phyloP scores from a whole-genome alignment of 2,797 vertebrate genomes.

The Miichthys miiuy region DNA sequence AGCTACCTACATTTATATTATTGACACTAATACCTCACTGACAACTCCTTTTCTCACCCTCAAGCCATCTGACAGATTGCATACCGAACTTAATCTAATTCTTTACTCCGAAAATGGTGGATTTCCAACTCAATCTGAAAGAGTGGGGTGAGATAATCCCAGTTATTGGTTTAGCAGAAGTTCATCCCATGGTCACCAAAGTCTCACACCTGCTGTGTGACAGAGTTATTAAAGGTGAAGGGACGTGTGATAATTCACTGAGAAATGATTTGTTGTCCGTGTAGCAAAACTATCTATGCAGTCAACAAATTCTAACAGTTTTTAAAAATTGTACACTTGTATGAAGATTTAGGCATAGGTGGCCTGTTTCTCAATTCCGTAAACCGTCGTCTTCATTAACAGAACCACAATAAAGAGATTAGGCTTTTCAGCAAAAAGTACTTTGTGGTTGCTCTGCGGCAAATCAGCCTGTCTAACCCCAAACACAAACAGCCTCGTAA shows the following conservation, averaged over 20 bases:
- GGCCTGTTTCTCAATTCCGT: neutral
- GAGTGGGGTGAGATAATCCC: constrained; percentile 75
- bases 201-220: constrained; percentile 67
- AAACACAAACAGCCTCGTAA: constrained; percentile 57
- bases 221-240: neutral
- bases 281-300: neutral
- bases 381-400: neutral
- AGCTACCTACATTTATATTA: neutral
- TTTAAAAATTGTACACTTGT: neutral
- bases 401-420: constrained; percentile 2
- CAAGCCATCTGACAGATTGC: constrained; percentile 62
- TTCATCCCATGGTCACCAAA: constrained; percentile 62
- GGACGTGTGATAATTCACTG: neutral
- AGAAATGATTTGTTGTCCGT: neutral
- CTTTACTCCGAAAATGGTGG: constrained; percentile 56
- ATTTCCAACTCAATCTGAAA: constrained; percentile 72
- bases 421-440: constrained; percentile 22
- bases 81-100: constrained; percentile 56
- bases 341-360: neutral
- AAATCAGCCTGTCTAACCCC: constrained; percentile 50
- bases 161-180: constrained; percentile 55
- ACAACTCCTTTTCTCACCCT: constrained; percentile 38
- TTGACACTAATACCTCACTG: constrained; percentile 10
- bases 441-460: constrained; percentile 25
- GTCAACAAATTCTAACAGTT: neutral